Conservation (phyloP, 2,113 vertebrate species). For the Heptranchias perlo region DNA sequence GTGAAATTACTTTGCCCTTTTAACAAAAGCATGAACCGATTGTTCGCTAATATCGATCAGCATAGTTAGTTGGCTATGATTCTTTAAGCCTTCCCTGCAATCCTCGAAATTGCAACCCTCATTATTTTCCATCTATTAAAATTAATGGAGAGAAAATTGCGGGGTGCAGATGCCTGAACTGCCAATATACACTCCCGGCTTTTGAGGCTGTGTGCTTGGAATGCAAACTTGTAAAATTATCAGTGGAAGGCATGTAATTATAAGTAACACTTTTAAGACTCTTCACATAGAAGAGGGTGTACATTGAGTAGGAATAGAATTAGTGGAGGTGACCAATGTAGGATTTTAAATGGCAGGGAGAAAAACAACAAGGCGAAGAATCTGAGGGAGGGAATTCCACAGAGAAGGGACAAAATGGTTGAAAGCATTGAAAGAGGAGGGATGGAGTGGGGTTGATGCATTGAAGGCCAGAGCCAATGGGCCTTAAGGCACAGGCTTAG, state of each 20-base stretch:
- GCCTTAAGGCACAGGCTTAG: no score
- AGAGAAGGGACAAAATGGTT: neutral
- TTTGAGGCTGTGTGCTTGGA: neutral
- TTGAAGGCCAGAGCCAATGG: neutral
- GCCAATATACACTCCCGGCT: neutral
- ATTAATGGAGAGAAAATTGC: neutral
- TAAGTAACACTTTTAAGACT: neutral
- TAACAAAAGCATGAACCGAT: neutral
- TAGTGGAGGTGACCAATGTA: no score
- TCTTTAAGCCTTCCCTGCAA: neutral
- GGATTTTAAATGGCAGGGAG: neutral
- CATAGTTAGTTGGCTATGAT: neutral
- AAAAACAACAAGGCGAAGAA: neutral
- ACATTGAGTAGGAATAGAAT: no score
- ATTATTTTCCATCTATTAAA: neutral
- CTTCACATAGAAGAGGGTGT: neutral
- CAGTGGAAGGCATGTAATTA: neutral
- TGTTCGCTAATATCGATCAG: neutral
- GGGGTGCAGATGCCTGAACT: neutral
- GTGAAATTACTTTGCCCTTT: neutral
- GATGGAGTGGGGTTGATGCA: neutral
- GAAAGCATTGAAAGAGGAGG: neutral
- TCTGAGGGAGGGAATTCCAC: neutral
- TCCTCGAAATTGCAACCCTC: neutral
- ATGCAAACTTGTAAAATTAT: neutral